Evolutionary conservation across 1,140 invertebrate genomes (phyloP).

Genomic region (Zaprionus camerounensis): DNA sequence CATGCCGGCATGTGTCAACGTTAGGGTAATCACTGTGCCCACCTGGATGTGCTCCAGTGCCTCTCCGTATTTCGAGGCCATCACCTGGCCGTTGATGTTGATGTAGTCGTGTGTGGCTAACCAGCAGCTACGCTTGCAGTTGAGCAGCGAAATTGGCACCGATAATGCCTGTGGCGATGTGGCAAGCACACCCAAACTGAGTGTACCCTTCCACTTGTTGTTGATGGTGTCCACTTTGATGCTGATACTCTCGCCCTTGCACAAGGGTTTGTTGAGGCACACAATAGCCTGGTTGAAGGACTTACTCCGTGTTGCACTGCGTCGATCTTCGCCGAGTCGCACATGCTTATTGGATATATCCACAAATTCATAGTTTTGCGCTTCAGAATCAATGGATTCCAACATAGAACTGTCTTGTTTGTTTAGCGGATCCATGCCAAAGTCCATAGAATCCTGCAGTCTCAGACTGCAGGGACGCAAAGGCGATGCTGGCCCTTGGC

Average conservation of each 20-base stretch:
- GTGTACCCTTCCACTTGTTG: conserved; percentile 91
- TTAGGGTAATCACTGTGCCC: conserved; percentile 81
- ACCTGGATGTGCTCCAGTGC: conserved; percentile 76
- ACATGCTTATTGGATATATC: conserved; percentile 91
- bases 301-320: conserved; percentile 63
- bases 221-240: conserved; percentile 90
- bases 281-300: conserved; percentile 82
- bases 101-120: conserved; percentile 91
- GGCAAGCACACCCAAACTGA: conserved; percentile 90
- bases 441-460: conserved; percentile 88
- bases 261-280: conserved; percentile 75
- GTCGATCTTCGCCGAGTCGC: conserved; percentile 85
- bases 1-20: conserved; percentile 75
- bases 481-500: conserved; percentile 85
- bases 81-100: conserved; percentile 91
- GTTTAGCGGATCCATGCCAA: conserved; percentile 86
- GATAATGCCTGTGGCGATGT: conserved; percentile 86
- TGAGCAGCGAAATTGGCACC: conserved; percentile 90
- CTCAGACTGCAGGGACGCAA: conserved; percentile 86
- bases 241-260: conserved; percentile 82
- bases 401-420: conserved; percentile 84
- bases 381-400: conserved; percentile 82
- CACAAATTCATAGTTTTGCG: conserved; percentile 86
- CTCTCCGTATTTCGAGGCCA: conserved; percentile 83
- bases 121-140: conserved; percentile 91